Conservation (phyloP, 2,113 vertebrate species). For the Carlito syrichta region DNA sequence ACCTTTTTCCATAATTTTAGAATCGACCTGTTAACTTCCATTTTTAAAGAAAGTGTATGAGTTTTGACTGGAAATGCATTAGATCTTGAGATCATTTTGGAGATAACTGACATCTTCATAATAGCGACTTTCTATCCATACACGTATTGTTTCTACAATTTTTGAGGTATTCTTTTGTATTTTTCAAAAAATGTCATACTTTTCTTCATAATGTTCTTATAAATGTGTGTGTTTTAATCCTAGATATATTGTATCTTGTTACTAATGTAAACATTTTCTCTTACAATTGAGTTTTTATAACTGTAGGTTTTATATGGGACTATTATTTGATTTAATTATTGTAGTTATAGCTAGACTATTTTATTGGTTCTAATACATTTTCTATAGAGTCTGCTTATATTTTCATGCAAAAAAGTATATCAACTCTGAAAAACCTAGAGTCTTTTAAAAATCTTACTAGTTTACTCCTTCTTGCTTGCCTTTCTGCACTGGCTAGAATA, state of each 20-base stretch:
- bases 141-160: not conserved
- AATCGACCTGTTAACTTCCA: not conserved
- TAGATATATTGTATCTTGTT: not conserved
- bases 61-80: not conserved
- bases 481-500: not conserved
- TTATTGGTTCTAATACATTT: not conserved
- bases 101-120: not conserved
- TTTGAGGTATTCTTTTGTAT: not conserved
- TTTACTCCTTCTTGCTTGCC: not conserved
- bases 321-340: not conserved
- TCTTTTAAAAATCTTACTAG: not conserved
- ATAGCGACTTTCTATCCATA: not conserved
- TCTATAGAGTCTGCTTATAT: not conserved
- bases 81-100: not conserved
- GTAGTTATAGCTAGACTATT: not conserved
- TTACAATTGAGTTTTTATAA: not conserved
- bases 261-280: not conserved
- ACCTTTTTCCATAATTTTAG: not conserved
- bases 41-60: not conserved
- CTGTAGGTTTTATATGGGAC: not conserved
- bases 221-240: not conserved
- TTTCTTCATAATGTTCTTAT: not conserved
- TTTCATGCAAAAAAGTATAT: not conserved
- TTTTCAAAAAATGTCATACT: not conserved
- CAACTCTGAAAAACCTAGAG: not conserved